phyloP scores from a whole-genome alignment of 2,797 vertebrate genomes.

The Phrynocephalus vlangalii region DNA sequence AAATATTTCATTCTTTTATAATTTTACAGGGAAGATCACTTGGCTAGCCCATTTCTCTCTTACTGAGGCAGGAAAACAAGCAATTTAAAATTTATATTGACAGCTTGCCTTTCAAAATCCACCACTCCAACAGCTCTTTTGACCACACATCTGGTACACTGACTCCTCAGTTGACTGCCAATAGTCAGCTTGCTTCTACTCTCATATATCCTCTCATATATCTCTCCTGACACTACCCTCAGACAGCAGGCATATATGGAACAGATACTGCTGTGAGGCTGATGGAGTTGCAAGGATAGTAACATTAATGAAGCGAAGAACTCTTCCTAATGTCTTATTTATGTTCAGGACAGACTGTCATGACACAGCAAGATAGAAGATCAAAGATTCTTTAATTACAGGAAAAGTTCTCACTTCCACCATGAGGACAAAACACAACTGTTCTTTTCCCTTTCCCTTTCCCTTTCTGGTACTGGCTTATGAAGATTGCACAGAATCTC shows the following conservation, averaged over 20 bases:
- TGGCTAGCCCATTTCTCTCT: background rate
- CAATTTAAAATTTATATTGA: slow-evolving; percentile 1
- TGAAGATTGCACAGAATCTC: background rate
- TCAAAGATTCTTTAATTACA: too few relatives aligned
- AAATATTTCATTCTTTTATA: background rate
- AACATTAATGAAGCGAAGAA: background rate
- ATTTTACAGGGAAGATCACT: background rate
- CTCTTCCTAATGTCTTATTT: too few relatives aligned
- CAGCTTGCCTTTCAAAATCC: slow-evolving; percentile 35
- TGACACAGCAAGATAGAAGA: too few relatives aligned
- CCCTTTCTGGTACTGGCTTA: background rate
- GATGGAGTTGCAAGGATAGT: background rate
- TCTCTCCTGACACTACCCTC: background rate
- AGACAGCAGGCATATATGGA: background rate
- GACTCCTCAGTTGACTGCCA: background rate
- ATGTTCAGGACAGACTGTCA: too few relatives aligned
- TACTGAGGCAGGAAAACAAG: background rate
- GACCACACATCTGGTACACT: slow-evolving; percentile 4
- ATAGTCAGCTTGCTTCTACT: background rate
- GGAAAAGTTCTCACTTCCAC: too few relatives aligned
- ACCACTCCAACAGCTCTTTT: background rate
- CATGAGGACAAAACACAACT: too few relatives aligned
- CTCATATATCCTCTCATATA: background rate
- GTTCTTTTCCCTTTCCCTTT: too few relatives aligned
- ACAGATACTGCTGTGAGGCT: background rate